A percentile compares a stretch with the other conserved stretches of the same genome.
Conservation (phyloP, 92 coral and sea anemone genomes). For the Heteractis magnifica region DNA sequence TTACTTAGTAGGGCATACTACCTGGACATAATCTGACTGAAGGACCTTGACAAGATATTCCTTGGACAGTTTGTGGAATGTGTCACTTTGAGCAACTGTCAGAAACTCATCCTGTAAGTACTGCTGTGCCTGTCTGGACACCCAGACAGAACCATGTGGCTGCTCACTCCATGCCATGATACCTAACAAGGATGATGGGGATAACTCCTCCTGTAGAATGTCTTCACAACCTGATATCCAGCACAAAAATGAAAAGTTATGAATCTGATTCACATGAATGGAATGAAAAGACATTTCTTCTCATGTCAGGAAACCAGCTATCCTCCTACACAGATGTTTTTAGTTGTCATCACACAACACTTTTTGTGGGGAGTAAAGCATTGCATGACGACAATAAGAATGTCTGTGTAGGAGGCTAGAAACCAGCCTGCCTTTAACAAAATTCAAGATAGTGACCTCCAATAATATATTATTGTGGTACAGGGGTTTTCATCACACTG, state of each 20-base stretch:
- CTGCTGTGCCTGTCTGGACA: constrained; percentile 86
- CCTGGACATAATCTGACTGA: constrained; percentile 96
- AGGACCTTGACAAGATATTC: constrained; percentile 74
- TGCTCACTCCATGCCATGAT: constrained; percentile 90
- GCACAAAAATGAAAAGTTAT: constrained; percentile 35
- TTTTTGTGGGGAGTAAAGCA: too few species aligned
- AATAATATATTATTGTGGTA: too few species aligned
- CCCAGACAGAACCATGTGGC: constrained; percentile 94
- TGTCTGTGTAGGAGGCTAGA: too few species aligned
- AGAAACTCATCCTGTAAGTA: constrained; percentile 86
- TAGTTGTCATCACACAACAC: too few species aligned
- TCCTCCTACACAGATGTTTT: too few species aligned
- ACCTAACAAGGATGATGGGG: constrained; percentile 68
- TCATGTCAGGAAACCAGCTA: too few species aligned
- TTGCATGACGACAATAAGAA: too few species aligned
- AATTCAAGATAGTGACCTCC: too few species aligned
- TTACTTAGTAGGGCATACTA: background rate
- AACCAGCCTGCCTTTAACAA: too few species aligned
- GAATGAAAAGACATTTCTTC: too few species aligned
- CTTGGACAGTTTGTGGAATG: constrained; percentile 71
- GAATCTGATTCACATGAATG: background rate
- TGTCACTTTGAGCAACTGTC: constrained; percentile 79
- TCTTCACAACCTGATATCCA: constrained; percentile 97
- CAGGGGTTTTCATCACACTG: too few species aligned
- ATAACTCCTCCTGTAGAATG: constrained; percentile 82